Evolutionary conservation across 2,797 vertebrate genomes (phyloP).

Genomic region (Anguilla anguilla): DNA sequence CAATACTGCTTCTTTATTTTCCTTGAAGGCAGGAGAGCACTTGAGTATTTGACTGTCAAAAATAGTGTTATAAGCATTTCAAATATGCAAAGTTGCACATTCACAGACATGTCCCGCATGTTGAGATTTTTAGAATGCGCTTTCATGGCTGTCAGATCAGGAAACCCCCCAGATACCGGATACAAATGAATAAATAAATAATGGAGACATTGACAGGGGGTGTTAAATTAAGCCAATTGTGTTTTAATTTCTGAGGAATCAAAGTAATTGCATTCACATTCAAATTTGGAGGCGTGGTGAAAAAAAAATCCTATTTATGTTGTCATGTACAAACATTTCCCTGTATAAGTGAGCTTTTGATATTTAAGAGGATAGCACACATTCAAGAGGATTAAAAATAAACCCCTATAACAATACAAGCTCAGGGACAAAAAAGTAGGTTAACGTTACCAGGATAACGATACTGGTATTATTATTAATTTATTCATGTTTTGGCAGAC

Average conservation of each 20-base stretch:
- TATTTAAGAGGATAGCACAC: conserved; percentile 26
- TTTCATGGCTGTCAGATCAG: conserved; percentile 7
- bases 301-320: conserved; percentile 29
- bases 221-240: conserved; percentile 30
- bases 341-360: conserved; percentile 19
- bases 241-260: conserved; percentile 22
- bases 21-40: neutral
- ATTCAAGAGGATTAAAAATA: conserved; percentile 30
- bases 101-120: conserved; percentile 3
- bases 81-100: conserved; percentile 15
- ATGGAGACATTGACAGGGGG: conserved; percentile 16
- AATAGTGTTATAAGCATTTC: conserved; percentile 23
- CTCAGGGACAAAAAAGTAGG: conserved; percentile 29
- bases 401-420: conserved; percentile 24
- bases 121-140: conserved; percentile 4
- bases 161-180: neutral
- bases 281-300: conserved; percentile 24
- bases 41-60: conserved; percentile 10
- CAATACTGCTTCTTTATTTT: neutral
- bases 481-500: neutral
- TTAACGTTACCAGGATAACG: conserved; percentile 27
- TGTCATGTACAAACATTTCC: conserved; percentile 17
- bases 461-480: conserved; percentile 22
- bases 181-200: conserved; percentile 20
- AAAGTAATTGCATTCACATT: conserved; percentile 18